These are phyloP conservation scores for Struthio camelus DNA, from an alignment of 2,113 vertebrate species.

Conservation along the genomic window DNA sequence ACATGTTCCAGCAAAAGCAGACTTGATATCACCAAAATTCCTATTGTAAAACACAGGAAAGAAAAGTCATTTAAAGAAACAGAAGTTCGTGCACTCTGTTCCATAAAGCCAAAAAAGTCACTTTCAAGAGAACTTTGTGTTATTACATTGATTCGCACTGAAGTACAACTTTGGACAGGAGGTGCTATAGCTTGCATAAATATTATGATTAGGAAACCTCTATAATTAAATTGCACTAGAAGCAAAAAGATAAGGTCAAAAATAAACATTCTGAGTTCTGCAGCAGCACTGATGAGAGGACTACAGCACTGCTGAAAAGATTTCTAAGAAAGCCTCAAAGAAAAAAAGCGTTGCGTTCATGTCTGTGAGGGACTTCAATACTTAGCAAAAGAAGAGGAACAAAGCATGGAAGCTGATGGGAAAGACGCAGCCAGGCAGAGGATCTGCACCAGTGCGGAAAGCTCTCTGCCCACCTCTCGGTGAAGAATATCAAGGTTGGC, in stretches of 20 bases:
- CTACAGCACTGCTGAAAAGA: neutral
- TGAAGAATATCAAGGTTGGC: neutral
- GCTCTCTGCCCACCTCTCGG: neutral
- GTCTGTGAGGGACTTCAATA: neutral
- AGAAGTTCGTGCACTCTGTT: neutral
- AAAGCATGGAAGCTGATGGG: neutral
- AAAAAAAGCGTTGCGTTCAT: neutral
- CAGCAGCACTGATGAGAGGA: neutral
- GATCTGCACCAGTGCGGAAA: neutral
- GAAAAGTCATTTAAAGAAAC: neutral
- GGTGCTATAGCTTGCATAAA: neutral
- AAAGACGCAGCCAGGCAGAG: neutral
- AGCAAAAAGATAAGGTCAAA: neutral
- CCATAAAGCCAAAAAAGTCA: neutral
- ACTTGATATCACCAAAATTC: neutral
- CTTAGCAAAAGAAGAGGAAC: neutral
- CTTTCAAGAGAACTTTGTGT: neutral
- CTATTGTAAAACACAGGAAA: neutral
- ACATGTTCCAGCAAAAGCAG: neutral
- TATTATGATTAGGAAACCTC: neutral
- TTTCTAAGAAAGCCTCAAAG: neutral
- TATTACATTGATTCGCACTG: neutral
- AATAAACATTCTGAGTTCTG: neutral
- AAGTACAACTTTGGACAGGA: neutral
- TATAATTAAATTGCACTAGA: neutral